phyloP scores from a whole-genome alignment of 2,888 invertebrate genomes.

The Chrysotoxum bicinctum region DNA sequence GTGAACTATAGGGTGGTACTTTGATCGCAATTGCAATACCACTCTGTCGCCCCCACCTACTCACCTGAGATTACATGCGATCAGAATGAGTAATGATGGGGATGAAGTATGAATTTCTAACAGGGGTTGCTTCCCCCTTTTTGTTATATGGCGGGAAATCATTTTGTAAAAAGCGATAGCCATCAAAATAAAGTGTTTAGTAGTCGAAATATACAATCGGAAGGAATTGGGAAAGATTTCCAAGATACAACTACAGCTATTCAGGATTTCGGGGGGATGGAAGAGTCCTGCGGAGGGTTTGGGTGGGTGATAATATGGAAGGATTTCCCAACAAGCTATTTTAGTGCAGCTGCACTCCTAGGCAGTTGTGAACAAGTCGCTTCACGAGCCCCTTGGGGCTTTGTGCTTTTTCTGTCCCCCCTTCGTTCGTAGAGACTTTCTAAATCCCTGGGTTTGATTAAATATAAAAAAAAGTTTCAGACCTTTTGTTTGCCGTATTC shows the following conservation, averaged over 20 bases:
- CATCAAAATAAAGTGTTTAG: constrained; percentile 73
- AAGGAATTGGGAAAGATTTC: not conserved
- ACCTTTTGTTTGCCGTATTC: constrained; percentile 23
- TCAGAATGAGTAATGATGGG: constrained; percentile 72
- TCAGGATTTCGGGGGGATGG: constrained; percentile 18
- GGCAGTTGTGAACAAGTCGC: constrained; percentile 53
- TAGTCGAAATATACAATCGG: constrained; percentile 29
- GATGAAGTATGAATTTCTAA: constrained; percentile 55
- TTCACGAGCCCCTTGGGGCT: constrained; percentile 69
- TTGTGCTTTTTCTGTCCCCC: not conserved
- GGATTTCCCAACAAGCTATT: constrained; percentile 43
- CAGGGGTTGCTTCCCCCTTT: constrained; percentile 53
- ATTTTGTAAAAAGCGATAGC: constrained; percentile 71
- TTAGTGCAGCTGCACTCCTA: constrained; percentile 64
- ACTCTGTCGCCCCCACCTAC: constrained; percentile 43
- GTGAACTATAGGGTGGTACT: constrained; percentile 64
- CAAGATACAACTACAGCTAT: not conserved
- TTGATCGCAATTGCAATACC: constrained; percentile 33
- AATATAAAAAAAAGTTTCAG: constrained; percentile 50
- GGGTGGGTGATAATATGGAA: constrained; percentile 38
- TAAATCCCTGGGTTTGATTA: constrained; percentile 50
- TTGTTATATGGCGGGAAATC: constrained; percentile 55
- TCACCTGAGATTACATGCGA: constrained; percentile 72
- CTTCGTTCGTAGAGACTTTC: not conserved
- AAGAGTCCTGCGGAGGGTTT: not conserved